Evolutionary conservation across 2,797 vertebrate genomes (phyloP), one percentile per base, ranked within the genome.

Genomic region (Phrynocephalus forsythii): DNA sequence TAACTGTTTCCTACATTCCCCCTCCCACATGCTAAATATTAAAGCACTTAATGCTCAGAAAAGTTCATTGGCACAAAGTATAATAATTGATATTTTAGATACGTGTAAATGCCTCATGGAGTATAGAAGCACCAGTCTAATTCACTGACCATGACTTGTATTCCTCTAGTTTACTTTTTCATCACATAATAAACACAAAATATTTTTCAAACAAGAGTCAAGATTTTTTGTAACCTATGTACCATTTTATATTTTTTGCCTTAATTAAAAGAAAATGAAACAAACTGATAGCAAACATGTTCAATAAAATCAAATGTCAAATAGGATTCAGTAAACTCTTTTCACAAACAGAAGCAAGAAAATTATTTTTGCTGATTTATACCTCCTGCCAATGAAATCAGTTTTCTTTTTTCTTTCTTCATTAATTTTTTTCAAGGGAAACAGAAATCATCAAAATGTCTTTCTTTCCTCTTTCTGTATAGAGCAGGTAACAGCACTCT

Each of bases 11-110:
- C 77, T 77, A 56, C 26, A 78, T 60, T 30, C 28, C 56, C 56
- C 50, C 26, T 44, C 28, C n/a, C 18, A 10, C 13, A 73, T 33
- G 48, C 86, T 69, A 82, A 86, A 87, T 86, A 86, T 83, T 87
- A 86, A 69, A 87, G 48, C 71, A 63, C 60, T 63, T 63, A 68
- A 50, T 33, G 68, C 22, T 78, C 60, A 77, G 10, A 78, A 33
- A 22, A 60, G 56, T 84, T 73, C 30, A 48, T 67, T 33, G 33
- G 30, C 8, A 48, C 33, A 13, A 78, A 18, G 38, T 63, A 85
- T 66, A n/a, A 67, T n/a, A 1, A 26, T 71, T 72, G 48, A 26
- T 71, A n/a, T 33, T 10, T 72, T 38, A 72, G 30, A 83, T 83
- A 56, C 7, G 15, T 3, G 5, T 52, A 82, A 82, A 60, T 18